These are phyloP conservation scores for Ernsta delagoae DNA, from an alignment of 2,888 invertebrate species.

Conservation along the genomic window DNA sequence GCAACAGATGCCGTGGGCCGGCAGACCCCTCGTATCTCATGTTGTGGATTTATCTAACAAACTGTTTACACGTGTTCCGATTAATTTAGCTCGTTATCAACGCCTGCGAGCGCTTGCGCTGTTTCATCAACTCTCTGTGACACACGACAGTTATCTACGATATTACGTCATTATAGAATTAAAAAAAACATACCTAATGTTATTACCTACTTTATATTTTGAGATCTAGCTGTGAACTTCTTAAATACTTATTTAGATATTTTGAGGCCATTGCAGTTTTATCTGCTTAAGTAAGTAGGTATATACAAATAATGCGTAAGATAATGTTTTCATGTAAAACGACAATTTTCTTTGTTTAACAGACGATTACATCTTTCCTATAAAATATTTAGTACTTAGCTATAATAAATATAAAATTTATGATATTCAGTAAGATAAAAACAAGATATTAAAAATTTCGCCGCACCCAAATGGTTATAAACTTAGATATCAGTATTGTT, in stretches of 20 bases:
- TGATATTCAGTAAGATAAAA: slow-evolving; percentile 13
- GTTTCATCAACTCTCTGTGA: slow-evolving; percentile 63
- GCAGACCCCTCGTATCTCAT: slow-evolving; percentile 58
- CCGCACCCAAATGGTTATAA: slow-evolving; percentile 40
- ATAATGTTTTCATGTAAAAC: no score
- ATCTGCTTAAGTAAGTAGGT: no score
- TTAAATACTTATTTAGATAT: no score
- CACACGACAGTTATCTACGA: slow-evolving; percentile 50
- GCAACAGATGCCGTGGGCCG: slow-evolving; percentile 57
- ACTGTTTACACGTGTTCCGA: slow-evolving; percentile 77
- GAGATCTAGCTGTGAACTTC: no score
- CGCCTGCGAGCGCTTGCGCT: slow-evolving; percentile 55
- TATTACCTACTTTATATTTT: no score
- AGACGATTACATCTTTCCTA: no score
- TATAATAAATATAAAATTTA: not conserved
- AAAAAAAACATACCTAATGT: no score
- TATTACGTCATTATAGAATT: slow-evolving; percentile 47
- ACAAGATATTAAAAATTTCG: slow-evolving; percentile 28
- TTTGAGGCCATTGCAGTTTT: no score
- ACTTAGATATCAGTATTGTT: slow-evolving; percentile 22
- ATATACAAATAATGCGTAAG: no score
- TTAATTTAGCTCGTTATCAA: slow-evolving; percentile 75
- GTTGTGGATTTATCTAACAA: slow-evolving; percentile 67
- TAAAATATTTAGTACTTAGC: no score
- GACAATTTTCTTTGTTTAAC: no score